Evolutionary conservation across 2,888 invertebrate species (phyloP).

Genomic region (Netelia virgata): DNA sequence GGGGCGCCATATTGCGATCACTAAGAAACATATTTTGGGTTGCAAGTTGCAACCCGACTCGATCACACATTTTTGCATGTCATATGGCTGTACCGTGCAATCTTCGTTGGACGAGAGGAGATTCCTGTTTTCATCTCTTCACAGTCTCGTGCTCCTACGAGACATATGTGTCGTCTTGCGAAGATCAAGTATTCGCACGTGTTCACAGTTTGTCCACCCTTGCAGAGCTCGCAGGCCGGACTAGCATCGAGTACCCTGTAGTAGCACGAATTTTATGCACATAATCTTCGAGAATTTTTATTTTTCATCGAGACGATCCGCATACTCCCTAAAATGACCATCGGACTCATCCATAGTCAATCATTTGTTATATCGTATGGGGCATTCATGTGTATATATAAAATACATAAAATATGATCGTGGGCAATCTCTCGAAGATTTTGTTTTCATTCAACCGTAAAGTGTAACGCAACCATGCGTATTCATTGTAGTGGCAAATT

Average conservation of each 20-base stretch:
- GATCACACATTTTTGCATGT: conserved; percentile 46
- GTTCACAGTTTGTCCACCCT: conserved; percentile 46
- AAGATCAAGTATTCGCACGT: conserved; percentile 63
- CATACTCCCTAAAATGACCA: background rate
- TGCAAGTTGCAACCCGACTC: conserved; percentile 56
- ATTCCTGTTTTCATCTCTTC: conserved; percentile 23
- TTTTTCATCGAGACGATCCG: conserved; percentile 6
- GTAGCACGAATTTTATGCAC: conserved; percentile 7
- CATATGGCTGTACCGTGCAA: conserved; percentile 40
- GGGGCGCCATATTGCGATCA: background rate
- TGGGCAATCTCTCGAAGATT: background rate
- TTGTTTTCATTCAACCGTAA: conserved; percentile 17
- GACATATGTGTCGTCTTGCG: conserved; percentile 50
- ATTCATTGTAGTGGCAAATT: conserved; percentile 23
- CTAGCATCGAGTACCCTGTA: conserved; percentile 18
- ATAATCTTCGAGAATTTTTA: conserved; percentile 12
- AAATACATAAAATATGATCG: conserved; percentile 12
- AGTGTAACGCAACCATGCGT: conserved; percentile 3
- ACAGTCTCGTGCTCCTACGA: background rate
- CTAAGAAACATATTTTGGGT: conserved; percentile 55
- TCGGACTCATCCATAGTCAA: background rate
- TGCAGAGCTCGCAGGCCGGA: conserved; percentile 1
- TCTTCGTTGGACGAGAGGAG: conserved; percentile 3
- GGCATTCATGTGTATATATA: background rate
- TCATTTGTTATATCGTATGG: background rate